Conservation (phyloP, 2,113 vertebrate genomes). For the Prunella himalayana region DNA sequence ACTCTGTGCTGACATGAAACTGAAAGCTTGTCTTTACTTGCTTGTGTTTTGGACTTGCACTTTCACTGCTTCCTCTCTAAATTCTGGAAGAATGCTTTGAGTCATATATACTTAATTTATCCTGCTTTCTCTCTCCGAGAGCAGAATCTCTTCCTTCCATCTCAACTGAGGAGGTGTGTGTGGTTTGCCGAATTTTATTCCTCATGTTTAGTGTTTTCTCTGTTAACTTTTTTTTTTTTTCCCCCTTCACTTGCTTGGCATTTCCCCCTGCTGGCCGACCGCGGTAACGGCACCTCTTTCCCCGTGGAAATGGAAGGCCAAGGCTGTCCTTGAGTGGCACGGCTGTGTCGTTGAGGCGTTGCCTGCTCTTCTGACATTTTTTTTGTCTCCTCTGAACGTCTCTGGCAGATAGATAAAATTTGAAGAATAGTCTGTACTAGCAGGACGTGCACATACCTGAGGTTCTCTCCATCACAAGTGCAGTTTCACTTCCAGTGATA, state of each 20-base stretch:
- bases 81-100: neutral
- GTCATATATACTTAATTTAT: neutral
- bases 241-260: neutral
- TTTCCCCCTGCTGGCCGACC: conserved; percentile 51
- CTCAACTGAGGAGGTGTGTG: neutral
- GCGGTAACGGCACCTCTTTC: neutral
- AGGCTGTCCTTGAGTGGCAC: neutral
- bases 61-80: neutral
- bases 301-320: neutral
- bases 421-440: neutral
- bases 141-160: neutral
- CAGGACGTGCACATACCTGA: neutral
- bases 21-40: neutral
- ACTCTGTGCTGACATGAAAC: neutral
- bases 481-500: neutral
- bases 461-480: neutral
- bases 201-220: neutral
- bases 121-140: neutral
- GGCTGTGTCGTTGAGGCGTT: neutral
- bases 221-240: neutral
- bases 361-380: neutral
- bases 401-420: neutral
- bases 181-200: neutral
- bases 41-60: neutral
- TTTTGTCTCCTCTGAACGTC: neutral